Base-by-base conservation (phyloP, 2,797 vertebrate species). In the Erethizon dorsatum region DNA sequence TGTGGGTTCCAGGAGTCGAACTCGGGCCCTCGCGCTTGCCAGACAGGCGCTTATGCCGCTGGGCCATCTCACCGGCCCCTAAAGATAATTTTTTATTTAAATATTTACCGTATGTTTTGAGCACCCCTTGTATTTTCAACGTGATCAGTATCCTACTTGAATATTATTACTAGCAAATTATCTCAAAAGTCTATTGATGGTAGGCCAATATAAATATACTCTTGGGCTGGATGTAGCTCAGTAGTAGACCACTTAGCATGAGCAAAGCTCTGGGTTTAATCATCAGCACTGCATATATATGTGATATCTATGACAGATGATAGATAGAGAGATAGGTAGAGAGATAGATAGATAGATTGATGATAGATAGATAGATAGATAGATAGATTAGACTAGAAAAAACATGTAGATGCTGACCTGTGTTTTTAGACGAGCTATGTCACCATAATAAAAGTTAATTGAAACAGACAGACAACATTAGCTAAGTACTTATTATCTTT, bases 391-490 rank as follows among this genome's bases (percentile, higher is more conserved):
- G 18, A 80, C 20, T 63, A 41, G 75, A 80, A 17, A 73, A 96
- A 94, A 28, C 12, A 61, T 83, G 1, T 13, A 83, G 61, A 80
- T 5, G 52, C 75, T 89, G 65, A 56, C 33, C 52, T 95, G 15
- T 47, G 1, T 77, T 86, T 73, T 63, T 67, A 50, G n/a, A 13
- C 45, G 78, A 93, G n/a, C 85, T 91, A 52, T 63, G 11, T 65
- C 77, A 56, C n/a, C 10, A 82, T 71, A 71, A 92, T 88, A 88
- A 47, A 93, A 95, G 75, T 65, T 91, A 73, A 67, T 59, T 94
- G 33, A 59, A 96, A 83, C 6, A 90, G 47, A 95, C 73, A 88
- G 50, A 95, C 57, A 79, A 90, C 26, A 93, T 87, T 87, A 89
- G 54, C 47, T 75, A 89, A 41, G 15, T 91, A 69, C 45, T 97